These are phyloP conservation scores for Napeogenes sylphis DNA, from an alignment of 2,888 invertebrate genomes.

Conservation along the genomic window DNA sequence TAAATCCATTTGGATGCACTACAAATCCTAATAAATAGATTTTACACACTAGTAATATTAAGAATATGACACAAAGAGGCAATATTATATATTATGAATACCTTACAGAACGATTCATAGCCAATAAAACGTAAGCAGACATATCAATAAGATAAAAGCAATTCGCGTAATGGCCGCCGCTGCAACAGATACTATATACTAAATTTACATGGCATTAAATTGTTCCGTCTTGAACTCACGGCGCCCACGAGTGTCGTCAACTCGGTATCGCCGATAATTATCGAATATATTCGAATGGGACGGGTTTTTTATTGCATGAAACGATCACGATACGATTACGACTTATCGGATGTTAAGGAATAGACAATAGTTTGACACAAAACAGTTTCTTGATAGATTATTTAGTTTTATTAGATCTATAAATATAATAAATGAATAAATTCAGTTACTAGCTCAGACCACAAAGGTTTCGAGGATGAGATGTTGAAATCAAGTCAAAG, in stretches of 20 bases:
- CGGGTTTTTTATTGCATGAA: conserved; percentile 11
- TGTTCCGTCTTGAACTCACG: conserved; percentile 40
- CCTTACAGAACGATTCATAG: conserved; percentile 10
- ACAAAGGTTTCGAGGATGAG: no score
- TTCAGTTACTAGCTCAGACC: no score
- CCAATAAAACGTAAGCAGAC: conserved; percentile 16
- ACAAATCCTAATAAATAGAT: no score
- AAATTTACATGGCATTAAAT: conserved; percentile 54
- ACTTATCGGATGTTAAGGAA: conserved; percentile 5
- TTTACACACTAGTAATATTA: no score
- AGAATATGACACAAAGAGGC: no score
- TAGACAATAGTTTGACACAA: no score
- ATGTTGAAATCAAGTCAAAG: no score
- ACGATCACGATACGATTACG: conserved; percentile 39
- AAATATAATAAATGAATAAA: neutral
- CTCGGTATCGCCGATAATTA: conserved; percentile 48
- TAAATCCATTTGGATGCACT: no score
- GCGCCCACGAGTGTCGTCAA: conserved; percentile 59
- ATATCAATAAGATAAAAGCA: conserved; percentile 42
- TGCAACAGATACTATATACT: conserved; percentile 47
- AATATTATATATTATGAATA: no score
- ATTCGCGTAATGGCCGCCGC: conserved; percentile 52
- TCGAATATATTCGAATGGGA: conserved; percentile 41
- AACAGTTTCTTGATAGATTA: neutral
- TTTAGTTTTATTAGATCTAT: conserved; percentile 24